phyloP scores from a whole-genome alignment of 2,888 invertebrate species.

The Cephus runcator region DNA sequence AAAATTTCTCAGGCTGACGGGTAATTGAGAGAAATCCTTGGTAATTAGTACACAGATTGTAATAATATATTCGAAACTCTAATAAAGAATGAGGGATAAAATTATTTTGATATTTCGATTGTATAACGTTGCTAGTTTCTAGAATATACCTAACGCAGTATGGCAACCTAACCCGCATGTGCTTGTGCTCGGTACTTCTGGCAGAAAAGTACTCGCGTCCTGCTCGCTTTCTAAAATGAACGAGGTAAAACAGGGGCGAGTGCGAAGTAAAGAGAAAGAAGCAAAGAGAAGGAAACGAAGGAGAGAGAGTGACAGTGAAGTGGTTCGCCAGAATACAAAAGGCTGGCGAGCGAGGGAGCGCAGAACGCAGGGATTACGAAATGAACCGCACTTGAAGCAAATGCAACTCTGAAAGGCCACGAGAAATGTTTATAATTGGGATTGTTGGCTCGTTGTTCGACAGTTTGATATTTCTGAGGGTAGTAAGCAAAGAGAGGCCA shows the following conservation, averaged over 20 bases:
- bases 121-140: background rate
- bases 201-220: conserved; percentile 53
- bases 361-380: conserved; percentile 42
- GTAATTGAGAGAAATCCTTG: background rate
- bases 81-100: background rate
- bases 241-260: conserved; percentile 19
- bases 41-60: background rate
- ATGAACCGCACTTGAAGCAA: conserved; percentile 46
- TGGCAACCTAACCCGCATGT: conserved; percentile 56
- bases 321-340: background rate
- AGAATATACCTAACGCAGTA: background rate
- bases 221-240: conserved; percentile 31
- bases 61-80: background rate
- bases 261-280: conserved; percentile 19
- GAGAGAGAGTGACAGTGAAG: conserved; percentile 2
- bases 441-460: conserved; percentile 45
- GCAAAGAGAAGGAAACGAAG: conserved; percentile 9
- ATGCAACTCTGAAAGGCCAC: conserved; percentile 56
- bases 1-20: background rate
- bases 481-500: background rate
- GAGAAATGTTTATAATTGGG: conserved; percentile 63
- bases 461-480: conserved; percentile 21
- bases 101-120: background rate
- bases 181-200: conserved; percentile 43
- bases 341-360: conserved; percentile 2